Percentiles rank a stretch among this genome's conserved stretches.
These are phyloP conservation scores for Silurus aristotelis DNA, from an alignment of 2,797 vertebrate species.

Conservation along the genomic window DNA sequence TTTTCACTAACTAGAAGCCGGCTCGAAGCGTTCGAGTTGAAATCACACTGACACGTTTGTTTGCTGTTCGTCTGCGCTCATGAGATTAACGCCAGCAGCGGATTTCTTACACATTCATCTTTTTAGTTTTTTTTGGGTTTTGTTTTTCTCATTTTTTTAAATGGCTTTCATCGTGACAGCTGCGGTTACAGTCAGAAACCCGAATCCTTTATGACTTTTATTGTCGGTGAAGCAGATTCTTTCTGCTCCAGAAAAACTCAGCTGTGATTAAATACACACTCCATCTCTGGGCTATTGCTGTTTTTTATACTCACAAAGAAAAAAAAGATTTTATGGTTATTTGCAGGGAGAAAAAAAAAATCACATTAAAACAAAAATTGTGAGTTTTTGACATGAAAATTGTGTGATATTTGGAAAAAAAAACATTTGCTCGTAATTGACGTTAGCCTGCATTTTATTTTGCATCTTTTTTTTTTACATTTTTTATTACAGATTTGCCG, in stretches of 20 bases:
- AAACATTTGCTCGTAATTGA: background rate
- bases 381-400: background rate
- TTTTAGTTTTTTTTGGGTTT: background rate
- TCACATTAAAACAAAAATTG: too few species aligned
- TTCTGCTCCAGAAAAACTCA: background rate
- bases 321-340: too few species aligned
- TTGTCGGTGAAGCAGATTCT: background rate
- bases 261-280: constrained; percentile 6
- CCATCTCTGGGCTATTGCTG: background rate
- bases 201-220: constrained; percentile 17
- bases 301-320: too few species aligned
- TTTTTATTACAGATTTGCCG: background rate
- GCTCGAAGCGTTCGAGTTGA: background rate
- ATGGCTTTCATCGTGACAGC: constrained; percentile 5
- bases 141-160: background rate
- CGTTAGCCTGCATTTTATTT: background rate
- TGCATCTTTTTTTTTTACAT: too few species aligned
- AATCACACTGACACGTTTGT: background rate
- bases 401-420: background rate
- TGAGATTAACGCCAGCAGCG: constrained; percentile 10
- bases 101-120: background rate
- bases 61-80: background rate
- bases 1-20: too few species aligned
- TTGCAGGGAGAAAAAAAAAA: too few species aligned
- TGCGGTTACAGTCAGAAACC: background rate